Evolutionary conservation across 2,888 invertebrate genomes (phyloP), one percentile per base, ranked within the genome.

Genomic region (Amphimallon solstitiale): DNA sequence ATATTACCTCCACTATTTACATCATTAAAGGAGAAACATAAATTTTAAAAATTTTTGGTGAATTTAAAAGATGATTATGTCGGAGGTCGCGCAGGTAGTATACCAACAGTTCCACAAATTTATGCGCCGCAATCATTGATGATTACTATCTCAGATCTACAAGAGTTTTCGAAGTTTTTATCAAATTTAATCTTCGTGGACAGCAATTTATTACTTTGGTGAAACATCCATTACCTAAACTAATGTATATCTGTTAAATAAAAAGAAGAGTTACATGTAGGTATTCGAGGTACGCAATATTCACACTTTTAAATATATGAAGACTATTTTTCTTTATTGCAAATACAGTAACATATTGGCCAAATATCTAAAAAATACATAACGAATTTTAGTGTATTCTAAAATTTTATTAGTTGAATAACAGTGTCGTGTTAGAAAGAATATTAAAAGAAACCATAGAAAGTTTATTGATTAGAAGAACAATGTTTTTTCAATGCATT

Each of bases 71-170:
- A 40, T 21, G 35, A 34, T 51, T 51, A 15, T 35, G 51, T 17
- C 15, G 2, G 23, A 61, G 48, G 37, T 46, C 40, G 19, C 61
- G 14, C 61, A 61, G 61, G 61, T 61, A 38, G 56, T 56, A 23
- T 23, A 56, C 40, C 52, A 17, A 40, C 54, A 56, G 51, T 40
- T 56, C 21, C 14, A 62, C 54, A 69, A 72, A 72, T 75, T 76
- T 75, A 75, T 73, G 73, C 71, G 70, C 67, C 70, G 69, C 73
- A 75, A 75, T 75, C 77, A 78, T 76, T 78, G 79, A 78, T 78
- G 79, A 76, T 75, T 76, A 74, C 77, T 78, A 79, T 79, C 79
- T 79, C 77, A 76, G 78, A 79, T 80, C 79, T 79, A 78, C 78
- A 79, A 76, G 78, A 77, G 75, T 78, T 80, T 77, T 78, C 78